A percentile compares a stretch with the other conserved stretches of the same genome.
phyloP scores from a whole-genome alignment of 2,888 invertebrate species.

The Caenorhabditis drosophilae region DNA sequence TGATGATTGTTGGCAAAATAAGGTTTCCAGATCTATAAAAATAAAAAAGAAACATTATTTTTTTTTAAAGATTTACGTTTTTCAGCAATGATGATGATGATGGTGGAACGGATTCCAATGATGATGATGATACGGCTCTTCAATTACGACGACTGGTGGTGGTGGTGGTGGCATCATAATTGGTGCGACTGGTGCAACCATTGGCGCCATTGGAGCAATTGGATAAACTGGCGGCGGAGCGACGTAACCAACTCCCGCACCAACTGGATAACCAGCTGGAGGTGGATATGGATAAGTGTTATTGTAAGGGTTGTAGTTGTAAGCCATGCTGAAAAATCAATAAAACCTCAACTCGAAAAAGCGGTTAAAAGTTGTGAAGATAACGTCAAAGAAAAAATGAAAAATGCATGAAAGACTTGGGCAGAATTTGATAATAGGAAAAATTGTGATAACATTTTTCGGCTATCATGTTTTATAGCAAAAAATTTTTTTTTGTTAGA shows the following conservation, averaged over 20 bases:
- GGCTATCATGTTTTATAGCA: slow-evolving; percentile 29
- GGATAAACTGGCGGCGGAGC: slow-evolving; percentile 15
- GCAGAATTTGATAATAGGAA: neutral
- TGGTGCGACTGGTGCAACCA: slow-evolving; percentile 25
- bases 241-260: slow-evolving; percentile 14
- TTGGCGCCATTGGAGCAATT: slow-evolving; percentile 16
- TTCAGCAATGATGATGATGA: slow-evolving; percentile 35
- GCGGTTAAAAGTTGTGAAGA: neutral
- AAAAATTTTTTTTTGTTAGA: too few species aligned
- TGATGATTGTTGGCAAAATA: too few species aligned
- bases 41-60: too few species aligned
- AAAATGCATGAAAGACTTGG: slow-evolving; percentile 6
- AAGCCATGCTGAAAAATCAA: too few species aligned
- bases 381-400: slow-evolving; percentile 3
- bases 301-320: slow-evolving; percentile 39
- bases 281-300: slow-evolving; percentile 27
- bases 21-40: too few species aligned
- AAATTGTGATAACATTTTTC: neutral
- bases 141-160: slow-evolving; percentile 34
- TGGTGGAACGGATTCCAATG: slow-evolving; percentile 38
- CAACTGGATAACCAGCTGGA: slow-evolving; percentile 4
- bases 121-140: slow-evolving; percentile 37
- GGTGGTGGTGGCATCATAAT: slow-evolving; percentile 20
- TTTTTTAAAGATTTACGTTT: too few species aligned
- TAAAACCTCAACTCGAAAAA: too few species aligned